Evolutionary conservation across 2,888 invertebrate genomes (phyloP), one percentile per base, ranked within the genome.

Genomic region (Apamea epomidion): DNA sequence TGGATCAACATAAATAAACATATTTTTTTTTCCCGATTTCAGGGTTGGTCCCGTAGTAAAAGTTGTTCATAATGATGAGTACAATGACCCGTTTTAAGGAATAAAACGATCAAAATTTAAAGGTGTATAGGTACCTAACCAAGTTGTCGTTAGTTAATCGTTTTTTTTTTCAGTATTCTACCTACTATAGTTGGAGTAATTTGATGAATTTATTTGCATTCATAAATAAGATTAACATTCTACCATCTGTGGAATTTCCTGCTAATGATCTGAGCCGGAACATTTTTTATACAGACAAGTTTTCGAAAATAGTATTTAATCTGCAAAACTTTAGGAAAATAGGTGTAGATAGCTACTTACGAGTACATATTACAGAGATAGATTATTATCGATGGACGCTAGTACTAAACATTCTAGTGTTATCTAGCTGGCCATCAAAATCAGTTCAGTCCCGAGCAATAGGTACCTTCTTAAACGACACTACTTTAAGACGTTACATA

Each of bases 221-320:
- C n/a, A n/a, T 51, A 74, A 62, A 76, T 75, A n/a, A 51, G 75
- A 76, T 51, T 64, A 51, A 16, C 48, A 48, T 48, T 16, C 14
- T 48, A 64, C 21, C 37, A 64, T 29, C 18, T 21, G 37, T 37
- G 7, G 62, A 62, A 62, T 29, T 16, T 16, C 16, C 16, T 7
- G 21, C 16, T 51, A 51, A 75, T 62, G 21, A 75, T 51, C 10
- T 51, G 62, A 48, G 4, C 16, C 21, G 29, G 14, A n/a, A 60
- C 8, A 45, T 75, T 60, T n/a, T 74, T 58, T 48, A n/a, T 45
- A 32, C 14, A 16, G 6, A 70, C 16, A 21, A 71, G 76, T 32
- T 72, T 60, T 68, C 8, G 45, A 32, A 37, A 32, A 7, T 54
- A 21, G 21, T 32, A 32, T 16, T 54, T 54, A 8, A 21, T 32